Conservation (phyloP, 2,113 vertebrate species). For the Rhodinocichla rosea region DNA sequence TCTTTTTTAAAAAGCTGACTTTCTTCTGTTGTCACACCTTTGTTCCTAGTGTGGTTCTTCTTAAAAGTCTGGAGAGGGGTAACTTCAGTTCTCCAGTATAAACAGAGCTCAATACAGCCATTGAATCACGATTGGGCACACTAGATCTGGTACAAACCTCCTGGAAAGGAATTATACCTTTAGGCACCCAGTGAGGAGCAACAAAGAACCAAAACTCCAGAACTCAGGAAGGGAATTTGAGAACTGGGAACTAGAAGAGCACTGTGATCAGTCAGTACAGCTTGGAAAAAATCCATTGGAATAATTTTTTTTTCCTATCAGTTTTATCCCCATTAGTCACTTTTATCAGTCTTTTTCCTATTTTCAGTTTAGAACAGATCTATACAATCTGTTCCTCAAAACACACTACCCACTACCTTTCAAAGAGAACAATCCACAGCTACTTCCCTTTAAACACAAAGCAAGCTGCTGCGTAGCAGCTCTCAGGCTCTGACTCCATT, state of each 20-base stretch:
- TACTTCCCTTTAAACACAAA: not conserved
- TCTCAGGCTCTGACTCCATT: not conserved
- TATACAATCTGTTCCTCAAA: constrained; percentile 19
- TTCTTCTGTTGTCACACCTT: not conserved
- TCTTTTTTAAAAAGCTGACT: not conserved
- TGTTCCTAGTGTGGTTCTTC: not conserved
- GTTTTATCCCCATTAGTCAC: not conserved
- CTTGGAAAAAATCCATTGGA: not conserved
- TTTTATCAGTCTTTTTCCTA: not conserved
- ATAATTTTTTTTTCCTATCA: not conserved
- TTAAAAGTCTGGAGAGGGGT: not conserved
- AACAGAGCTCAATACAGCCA: not conserved
- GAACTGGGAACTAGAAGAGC: not conserved
- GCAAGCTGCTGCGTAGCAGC: not conserved
- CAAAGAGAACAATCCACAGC: not conserved
- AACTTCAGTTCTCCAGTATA: not conserved
- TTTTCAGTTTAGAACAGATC: not conserved
- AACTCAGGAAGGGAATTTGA: not conserved
- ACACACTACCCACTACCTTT: not conserved
- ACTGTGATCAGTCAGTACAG: not conserved
- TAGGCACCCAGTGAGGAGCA: not conserved
- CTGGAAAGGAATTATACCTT: not conserved
- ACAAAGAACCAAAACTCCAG: not conserved
- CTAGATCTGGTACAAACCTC: not conserved
- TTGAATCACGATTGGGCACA: not conserved